Conservation (phyloP, 2,888 invertebrate species). For the Yponomeuta malinellus region DNA sequence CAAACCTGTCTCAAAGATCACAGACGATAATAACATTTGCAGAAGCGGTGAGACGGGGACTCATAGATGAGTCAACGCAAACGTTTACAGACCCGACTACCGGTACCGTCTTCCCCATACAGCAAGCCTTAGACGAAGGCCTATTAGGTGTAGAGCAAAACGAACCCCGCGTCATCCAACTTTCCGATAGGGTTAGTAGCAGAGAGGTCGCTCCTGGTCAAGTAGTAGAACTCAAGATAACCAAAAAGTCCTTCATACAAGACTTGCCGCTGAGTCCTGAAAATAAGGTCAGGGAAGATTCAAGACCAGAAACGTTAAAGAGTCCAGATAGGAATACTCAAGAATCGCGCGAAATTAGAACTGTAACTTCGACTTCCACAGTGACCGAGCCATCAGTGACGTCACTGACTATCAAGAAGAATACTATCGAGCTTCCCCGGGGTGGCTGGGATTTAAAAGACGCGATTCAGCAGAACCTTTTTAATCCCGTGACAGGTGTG, state of each 20-base stretch:
- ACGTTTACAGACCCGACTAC: conserved; percentile 86
- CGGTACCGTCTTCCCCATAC: conserved; percentile 82
- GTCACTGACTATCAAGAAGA: conserved; percentile 76
- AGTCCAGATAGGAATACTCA: conserved; percentile 70
- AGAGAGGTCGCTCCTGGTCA: conserved; percentile 64
- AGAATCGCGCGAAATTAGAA: conserved; percentile 48
- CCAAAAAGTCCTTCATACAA: conserved; percentile 69
- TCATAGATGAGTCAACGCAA: conserved; percentile 86
- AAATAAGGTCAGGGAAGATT: conserved; percentile 67
- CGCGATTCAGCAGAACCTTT: conserved; percentile 87
- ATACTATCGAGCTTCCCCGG: conserved; percentile 85
- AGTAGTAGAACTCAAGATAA: conserved; percentile 69
- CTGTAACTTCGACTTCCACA: conserved; percentile 56
- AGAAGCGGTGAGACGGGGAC: conserved; percentile 85
- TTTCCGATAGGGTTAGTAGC: conserved; percentile 54
- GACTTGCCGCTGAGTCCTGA: conserved; percentile 64
- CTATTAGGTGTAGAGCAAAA: conserved; percentile 78
- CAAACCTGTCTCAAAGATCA: conserved; percentile 74
- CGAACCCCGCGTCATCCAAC: conserved; percentile 55
- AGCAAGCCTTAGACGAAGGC: conserved; percentile 85
- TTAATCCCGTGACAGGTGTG: conserved; percentile 88
- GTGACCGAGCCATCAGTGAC: conserved; percentile 68
- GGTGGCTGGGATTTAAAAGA: conserved; percentile 90
- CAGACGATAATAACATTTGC: conserved; percentile 82
- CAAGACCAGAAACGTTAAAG: conserved; percentile 74